These are phyloP conservation scores for Antechinus flavipes DNA, from an alignment of 2,113 vertebrate species.

Conservation along the genomic window DNA sequence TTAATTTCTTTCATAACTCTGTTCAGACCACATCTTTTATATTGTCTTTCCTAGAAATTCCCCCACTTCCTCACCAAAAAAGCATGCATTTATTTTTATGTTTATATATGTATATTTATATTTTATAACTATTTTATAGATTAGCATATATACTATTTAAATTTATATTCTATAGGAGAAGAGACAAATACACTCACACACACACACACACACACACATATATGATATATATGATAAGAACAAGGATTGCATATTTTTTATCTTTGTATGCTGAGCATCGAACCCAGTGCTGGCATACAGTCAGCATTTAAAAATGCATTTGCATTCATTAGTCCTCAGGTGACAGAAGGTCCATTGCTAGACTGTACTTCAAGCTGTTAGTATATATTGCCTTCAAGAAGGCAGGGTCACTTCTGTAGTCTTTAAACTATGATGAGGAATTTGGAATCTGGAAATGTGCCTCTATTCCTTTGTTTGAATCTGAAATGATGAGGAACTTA, in stretches of 20 bases:
- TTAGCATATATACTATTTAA: no score
- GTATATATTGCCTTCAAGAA: not conserved
- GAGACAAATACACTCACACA: no score
- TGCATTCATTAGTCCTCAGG: not conserved
- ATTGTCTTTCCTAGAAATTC: not conserved
- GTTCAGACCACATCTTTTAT: not conserved
- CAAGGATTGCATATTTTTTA: not conserved
- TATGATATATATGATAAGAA: not conserved
- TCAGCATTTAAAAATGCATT: not conserved
- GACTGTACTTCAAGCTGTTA: not conserved
- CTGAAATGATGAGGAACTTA: not conserved
- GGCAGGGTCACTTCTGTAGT: not conserved
- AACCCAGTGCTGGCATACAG: not conserved
- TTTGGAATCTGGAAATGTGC: not conserved
- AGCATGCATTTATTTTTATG: not conserved
- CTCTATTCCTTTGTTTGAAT: not conserved
- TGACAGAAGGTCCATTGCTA: not conserved
- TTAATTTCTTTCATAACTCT: not conserved
- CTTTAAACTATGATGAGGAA: not conserved
- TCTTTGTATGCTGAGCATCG: not conserved
- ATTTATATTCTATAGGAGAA: no score
- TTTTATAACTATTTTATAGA: no score
- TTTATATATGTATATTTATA: not conserved
- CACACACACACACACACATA: no score
- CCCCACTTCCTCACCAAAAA: not conserved